Evolutionary conservation across 2,888 invertebrate species (phyloP).

Genomic region (Cinara cedri): DNA sequence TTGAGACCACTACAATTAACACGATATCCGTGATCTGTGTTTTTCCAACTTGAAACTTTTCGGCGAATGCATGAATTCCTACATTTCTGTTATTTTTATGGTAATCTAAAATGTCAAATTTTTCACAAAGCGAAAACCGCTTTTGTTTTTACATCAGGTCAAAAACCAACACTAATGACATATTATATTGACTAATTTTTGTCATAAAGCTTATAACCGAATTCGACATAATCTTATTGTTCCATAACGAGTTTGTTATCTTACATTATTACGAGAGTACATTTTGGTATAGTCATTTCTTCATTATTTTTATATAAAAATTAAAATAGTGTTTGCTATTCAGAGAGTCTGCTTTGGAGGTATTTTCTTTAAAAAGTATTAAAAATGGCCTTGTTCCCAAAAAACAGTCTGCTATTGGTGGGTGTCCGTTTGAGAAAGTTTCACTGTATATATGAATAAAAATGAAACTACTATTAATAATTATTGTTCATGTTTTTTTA

Average conservation of each 20-base stretch:
- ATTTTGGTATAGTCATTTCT: no score
- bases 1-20: no score
- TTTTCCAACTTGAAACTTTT: constrained; percentile 31
- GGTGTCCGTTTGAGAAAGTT: constrained; percentile 7
- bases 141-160: neutral
- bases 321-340: neutral
- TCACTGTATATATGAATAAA: no score
- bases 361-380: neutral
- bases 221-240: neutral
- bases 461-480: no score
- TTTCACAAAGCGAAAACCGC: neutral
- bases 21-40: constrained; percentile 29
- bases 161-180: constrained; percentile 2
- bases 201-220: constrained; percentile 1
- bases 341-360: no score
- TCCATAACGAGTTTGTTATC: constrained; percentile 10
- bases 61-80: constrained; percentile 5
- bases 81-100: constrained; percentile 23
- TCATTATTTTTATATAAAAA: constrained; percentile 14
- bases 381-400: neutral
- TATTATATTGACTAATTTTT: constrained; percentile 5
- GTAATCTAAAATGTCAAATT: constrained; percentile 11
- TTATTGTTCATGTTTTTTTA: no score
- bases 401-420: constrained; percentile 6
- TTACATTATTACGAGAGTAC: constrained; percentile 20